phyloP scores from a whole-genome alignment of 2,888 invertebrate genomes.

The Andrena praecox region DNA sequence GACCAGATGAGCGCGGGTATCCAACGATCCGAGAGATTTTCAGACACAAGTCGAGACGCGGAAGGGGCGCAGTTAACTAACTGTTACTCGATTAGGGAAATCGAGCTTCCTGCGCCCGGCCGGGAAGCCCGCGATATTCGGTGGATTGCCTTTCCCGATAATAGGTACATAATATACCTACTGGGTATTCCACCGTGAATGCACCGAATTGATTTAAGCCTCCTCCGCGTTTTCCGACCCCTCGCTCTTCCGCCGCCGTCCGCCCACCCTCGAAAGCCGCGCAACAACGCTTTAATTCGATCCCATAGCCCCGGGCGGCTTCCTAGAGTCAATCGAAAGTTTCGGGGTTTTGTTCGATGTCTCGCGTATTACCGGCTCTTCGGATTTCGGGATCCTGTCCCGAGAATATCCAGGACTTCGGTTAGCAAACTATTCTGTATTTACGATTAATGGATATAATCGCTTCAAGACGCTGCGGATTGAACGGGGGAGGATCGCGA shows the following conservation, averaged over 20 bases:
- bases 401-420: constrained; percentile 5
- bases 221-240: constrained; percentile 49
- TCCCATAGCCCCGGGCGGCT: constrained; percentile 65
- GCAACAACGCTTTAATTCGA: constrained; percentile 63
- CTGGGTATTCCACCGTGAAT: constrained; percentile 72
- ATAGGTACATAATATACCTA: constrained; percentile 75
- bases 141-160: constrained; percentile 72
- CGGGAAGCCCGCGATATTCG: constrained; percentile 69
- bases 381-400: constrained; percentile 43
- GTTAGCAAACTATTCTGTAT: constrained; percentile 13
- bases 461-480: neutral
- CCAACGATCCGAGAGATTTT: constrained; percentile 35
- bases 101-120: constrained; percentile 63
- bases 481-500: neutral
- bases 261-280: constrained; percentile 27
- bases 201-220: constrained; percentile 74
- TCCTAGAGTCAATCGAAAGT: constrained; percentile 71
- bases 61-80: constrained; percentile 64
- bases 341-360: constrained; percentile 59
- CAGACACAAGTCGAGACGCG: constrained; percentile 33
- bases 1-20: constrained; percentile 10
- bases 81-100: constrained; percentile 70
- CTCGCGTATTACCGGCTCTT: constrained; percentile 49
- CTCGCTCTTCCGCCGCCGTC: neutral
- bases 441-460: constrained; percentile 15